Percentiles rank a stretch among this genome's conserved stretches.
Evolutionary conservation across 2,888 invertebrate species (phyloP).

Genomic region (Trichopria drosophilae): DNA sequence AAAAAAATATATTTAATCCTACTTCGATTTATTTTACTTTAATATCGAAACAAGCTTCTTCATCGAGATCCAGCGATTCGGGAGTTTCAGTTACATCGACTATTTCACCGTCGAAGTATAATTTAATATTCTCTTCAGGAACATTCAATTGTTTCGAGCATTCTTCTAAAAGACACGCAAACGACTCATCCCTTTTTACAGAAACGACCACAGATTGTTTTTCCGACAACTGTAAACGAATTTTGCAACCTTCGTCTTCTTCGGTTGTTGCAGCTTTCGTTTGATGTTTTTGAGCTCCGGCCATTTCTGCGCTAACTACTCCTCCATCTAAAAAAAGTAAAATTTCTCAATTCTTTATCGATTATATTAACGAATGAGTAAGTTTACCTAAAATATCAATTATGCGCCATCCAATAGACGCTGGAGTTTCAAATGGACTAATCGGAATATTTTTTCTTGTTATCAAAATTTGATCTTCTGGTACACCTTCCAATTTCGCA

Average conservation of each 20-base stretch:
- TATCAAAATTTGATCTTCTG: conserved; percentile 44
- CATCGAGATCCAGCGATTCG: conserved; percentile 48
- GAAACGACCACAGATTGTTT: conserved; percentile 39
- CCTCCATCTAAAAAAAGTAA: conserved; percentile 45
- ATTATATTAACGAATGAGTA: too few species aligned
- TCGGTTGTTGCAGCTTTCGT: neutral
- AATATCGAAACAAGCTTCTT: conserved; percentile 51
- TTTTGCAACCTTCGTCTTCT: conserved; percentile 37
- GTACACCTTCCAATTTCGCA: conserved; percentile 45
- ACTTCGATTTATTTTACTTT: conserved; percentile 30
- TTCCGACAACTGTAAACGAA: conserved; percentile 48
- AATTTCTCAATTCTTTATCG: conserved; percentile 7
- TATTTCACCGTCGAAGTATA: conserved; percentile 51
- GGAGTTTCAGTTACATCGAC: conserved; percentile 46
- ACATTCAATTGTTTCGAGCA: conserved; percentile 43
- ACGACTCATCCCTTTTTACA: conserved; percentile 40
- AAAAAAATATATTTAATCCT: conserved; percentile 12
- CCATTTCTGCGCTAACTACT: conserved; percentile 36
- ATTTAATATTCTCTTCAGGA: conserved; percentile 42
- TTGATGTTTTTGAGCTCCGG: conserved; percentile 22
- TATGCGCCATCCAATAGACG: conserved; percentile 44
- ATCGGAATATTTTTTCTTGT: conserved; percentile 42
- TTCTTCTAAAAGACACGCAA: conserved; percentile 36
- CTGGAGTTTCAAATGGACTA: conserved; percentile 45
- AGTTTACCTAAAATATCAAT: conserved; percentile 51